A percentile compares a stretch with the other conserved stretches of the same genome.
phyloP scores from a whole-genome alignment of 2,888 invertebrate species.

The Philhelius pedissequus region DNA sequence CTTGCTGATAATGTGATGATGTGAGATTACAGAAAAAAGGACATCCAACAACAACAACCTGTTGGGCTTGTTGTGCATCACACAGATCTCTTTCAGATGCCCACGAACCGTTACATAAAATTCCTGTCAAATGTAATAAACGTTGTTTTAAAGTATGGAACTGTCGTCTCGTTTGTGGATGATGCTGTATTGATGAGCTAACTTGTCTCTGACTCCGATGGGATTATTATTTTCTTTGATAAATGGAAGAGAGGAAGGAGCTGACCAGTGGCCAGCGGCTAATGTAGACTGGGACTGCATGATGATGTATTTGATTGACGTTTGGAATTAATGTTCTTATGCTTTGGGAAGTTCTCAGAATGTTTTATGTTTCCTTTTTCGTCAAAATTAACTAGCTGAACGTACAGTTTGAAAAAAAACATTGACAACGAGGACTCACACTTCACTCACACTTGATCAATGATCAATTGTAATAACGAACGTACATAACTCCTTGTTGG shows the following conservation, averaged over 20 bases:
- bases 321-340: slow-evolving; percentile 54
- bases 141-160: slow-evolving; percentile 46
- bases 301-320: slow-evolving; percentile 57
- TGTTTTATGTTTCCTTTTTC: slow-evolving; percentile 23
- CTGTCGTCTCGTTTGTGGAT: slow-evolving; percentile 31
- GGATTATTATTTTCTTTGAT: slow-evolving; percentile 22
- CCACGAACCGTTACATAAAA: slow-evolving; percentile 60
- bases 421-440: slow-evolving; percentile 1
- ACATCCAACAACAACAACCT: slow-evolving; percentile 51
- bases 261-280: not conserved
- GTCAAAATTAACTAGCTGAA: slow-evolving; percentile 1
- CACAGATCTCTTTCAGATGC: slow-evolving; percentile 1
- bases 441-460: not conserved
- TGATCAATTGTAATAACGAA: not conserved
- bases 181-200: slow-evolving; percentile 34
- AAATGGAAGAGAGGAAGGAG: slow-evolving; percentile 34
- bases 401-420: not conserved
- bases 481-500: too few relatives aligned
- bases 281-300: not conserved
- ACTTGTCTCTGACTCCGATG: slow-evolving; percentile 15
- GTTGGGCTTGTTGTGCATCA: slow-evolving; percentile 36
- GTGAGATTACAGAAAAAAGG: slow-evolving; percentile 31
- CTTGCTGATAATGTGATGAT: not conserved
- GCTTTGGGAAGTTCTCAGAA: slow-evolving; percentile 25
- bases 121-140: slow-evolving; percentile 61